Evolutionary conservation across 1,140 invertebrate species (phyloP), one percentile per base, ranked within the genome.

Genomic region (Achroia grisella): DNA sequence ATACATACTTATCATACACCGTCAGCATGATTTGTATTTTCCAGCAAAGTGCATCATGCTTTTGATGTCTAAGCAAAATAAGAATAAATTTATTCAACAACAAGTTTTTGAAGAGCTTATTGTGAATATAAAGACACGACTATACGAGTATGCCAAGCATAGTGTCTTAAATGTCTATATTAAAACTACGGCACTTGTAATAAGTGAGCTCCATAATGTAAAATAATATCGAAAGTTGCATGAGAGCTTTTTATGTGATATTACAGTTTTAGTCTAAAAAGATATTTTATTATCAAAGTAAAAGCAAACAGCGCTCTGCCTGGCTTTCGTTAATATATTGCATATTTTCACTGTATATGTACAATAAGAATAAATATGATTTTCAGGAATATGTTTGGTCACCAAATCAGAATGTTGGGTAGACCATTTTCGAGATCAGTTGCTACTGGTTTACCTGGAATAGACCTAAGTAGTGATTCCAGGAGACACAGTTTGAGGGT

Each of bases 381-480:
- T 82, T 83, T 52, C 77, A 85, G 81, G 63, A 85, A 81, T 56
- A 80, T 77, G 71, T 85, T 85, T 44, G 77, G 81, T 32, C 81
- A 86, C 51, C 81, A 86, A 66, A 82, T 82, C 60, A 68, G 82
- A 50, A 83, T 83, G 77, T 71, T 86, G 62, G 82, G 79, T 49
- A 71, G 79, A 63, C 82, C 79, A 10, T 83, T 83, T 44, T 86
- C 82, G 31, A 82, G 79, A 52, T 86, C 81, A 1, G 74, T 86
- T 8, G 82, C 82, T 0, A 83, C 79, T 29, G 82, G 82, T 23
- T 58, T 86, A 40, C 82, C 79, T 0, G 82, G 82, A 31, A 83
- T 86, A 39, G 82, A 83, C 60, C 65, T 86, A 27, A 80, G 60
- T 40, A 70, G 71, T 8, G 82, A 86, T 42, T 80, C 81, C 9